phyloP scores from a whole-genome alignment of 2,797 vertebrate species.

The Cirrhinus mrigala region DNA sequence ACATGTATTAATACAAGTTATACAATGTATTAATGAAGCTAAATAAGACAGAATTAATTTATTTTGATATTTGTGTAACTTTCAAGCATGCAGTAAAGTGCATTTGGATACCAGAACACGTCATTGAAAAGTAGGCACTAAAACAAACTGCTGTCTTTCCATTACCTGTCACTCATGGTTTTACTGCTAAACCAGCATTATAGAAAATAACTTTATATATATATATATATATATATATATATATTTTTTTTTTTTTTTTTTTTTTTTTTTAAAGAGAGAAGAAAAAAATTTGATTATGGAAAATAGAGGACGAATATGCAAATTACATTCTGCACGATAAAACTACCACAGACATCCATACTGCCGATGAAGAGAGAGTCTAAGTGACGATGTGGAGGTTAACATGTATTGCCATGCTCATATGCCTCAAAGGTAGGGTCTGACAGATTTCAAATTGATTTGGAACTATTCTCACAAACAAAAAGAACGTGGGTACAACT shows the following conservation, averaged over 20 bases:
- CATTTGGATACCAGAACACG: background rate
- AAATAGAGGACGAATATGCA: background rate
- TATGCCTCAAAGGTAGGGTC: constrained; percentile 23
- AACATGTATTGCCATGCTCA: constrained; percentile 5
- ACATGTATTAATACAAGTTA: too few relatives aligned
- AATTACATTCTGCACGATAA: background rate
- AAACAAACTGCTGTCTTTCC: background rate
- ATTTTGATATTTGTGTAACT: too few relatives aligned
- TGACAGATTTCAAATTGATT: background rate
- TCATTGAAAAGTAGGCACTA: background rate
- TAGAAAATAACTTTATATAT: too few relatives aligned
- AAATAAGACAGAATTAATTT: too few relatives aligned
- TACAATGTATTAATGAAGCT: too few relatives aligned
- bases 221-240: too few relatives aligned
- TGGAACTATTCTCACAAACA: too few relatives aligned
- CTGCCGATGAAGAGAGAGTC: background rate
- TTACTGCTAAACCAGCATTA: background rate
- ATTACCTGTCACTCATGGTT: background rate
- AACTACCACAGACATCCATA: background rate
- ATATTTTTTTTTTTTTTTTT: too few relatives aligned
- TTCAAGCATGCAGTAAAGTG: background rate
- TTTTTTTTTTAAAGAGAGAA: too few relatives aligned
- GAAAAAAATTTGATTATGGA: background rate
- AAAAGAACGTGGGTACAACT: too few relatives aligned
- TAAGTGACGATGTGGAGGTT: constrained; percentile 31